phyloP scores from a whole-genome alignment of 2,113 vertebrate species.

The Eublepharis macularius region DNA sequence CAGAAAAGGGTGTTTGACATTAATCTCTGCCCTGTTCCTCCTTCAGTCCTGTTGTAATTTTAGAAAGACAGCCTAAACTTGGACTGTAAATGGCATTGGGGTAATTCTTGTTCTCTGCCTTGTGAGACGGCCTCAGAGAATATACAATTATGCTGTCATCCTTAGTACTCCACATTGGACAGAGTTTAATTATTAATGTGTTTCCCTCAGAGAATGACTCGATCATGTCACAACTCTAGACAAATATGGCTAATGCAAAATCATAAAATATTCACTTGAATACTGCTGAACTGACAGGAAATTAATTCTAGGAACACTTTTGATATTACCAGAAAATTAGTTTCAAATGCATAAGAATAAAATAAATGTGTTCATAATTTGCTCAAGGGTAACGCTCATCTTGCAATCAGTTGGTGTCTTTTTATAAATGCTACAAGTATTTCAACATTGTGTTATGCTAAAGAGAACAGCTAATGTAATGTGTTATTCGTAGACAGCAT shows the following conservation, averaged over 20 bases:
- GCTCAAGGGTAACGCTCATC: slow-evolving; percentile 85
- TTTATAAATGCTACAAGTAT: slow-evolving; percentile 83
- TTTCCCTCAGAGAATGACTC: slow-evolving; percentile 90
- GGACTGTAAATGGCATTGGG: slow-evolving; percentile 81
- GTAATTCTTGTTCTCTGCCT: slow-evolving; percentile 79
- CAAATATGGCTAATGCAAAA: slow-evolving; percentile 95
- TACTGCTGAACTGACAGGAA: slow-evolving; percentile 89
- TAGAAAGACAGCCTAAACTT: slow-evolving; percentile 76
- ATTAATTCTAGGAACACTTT: slow-evolving; percentile 89
- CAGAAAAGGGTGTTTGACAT: slow-evolving; percentile 65
- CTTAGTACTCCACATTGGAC: slow-evolving; percentile 87
- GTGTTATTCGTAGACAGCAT: slow-evolving; percentile 80
- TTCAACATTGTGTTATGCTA: slow-evolving; percentile 80
- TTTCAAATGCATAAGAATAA: slow-evolving; percentile 84
- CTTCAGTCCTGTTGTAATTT: slow-evolving; percentile 69
- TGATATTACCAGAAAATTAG: slow-evolving; percentile 89
- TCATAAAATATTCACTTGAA: slow-evolving; percentile 96
- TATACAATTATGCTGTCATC: slow-evolving; percentile 89
- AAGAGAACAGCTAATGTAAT: slow-evolving; percentile 79
- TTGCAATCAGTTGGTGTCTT: slow-evolving; percentile 81
- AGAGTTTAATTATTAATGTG: slow-evolving; percentile 97
- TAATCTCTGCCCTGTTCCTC: slow-evolving; percentile 38
- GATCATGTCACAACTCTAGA: slow-evolving; percentile 94
- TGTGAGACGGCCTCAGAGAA: slow-evolving; percentile 78
- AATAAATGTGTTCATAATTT: slow-evolving; percentile 89